Base-by-base conservation (phyloP, 1,140 invertebrate genomes). In the Phortica variegata region DNA sequence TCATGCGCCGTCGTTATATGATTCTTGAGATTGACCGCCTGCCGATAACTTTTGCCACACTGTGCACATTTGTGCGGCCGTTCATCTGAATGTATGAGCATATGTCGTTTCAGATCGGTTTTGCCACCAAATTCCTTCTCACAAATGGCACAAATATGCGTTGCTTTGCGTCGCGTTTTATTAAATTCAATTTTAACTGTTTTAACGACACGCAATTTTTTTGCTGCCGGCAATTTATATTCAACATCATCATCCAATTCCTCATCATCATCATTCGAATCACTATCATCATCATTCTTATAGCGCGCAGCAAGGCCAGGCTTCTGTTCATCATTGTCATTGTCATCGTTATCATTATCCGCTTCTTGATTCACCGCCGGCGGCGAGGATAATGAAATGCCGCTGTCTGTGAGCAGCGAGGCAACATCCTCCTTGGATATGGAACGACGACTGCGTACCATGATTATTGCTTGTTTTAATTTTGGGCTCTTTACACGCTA, bases 41-140 rank as follows among this genome's bases (percentile, higher is more conserved):
- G 86, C 36, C 85, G 81, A 63, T 89, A 90, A 12, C 78, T 78
- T 43, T 89, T 84, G 19, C 83, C 79, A 65, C 92, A 95, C 47
- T 87, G 82, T 10, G 81, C 78, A 68, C 93, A 95, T 26, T 81
- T 75, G 58, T 83, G 84, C 1, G 83, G 79, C 55, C 77, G 71
- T 74, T 82, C 79, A 61, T 82, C 65, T 43, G 84, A 74, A 78
- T 83, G 79, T 81, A 88, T 78, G 18, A 80, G 65, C 36, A 77
- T 56, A 47, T 82, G 81, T 33, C 80, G 79, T 21, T 66, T 56
- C 8, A 82, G 55, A 65, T 81, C 79, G 18, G 78, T 79, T 37
- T 72, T 75, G 16, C 77, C 75, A 33, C 76, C 56, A 57, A 80
- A 80, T 39, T 69, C 70, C 51, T 81, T 81, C 2, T 75, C 52